A percentile compares a stretch with the other conserved stretches of the same genome.
Evolutionary conservation across 1,140 invertebrate species (phyloP).

Genomic region (Tetramorium alpestre): DNA sequence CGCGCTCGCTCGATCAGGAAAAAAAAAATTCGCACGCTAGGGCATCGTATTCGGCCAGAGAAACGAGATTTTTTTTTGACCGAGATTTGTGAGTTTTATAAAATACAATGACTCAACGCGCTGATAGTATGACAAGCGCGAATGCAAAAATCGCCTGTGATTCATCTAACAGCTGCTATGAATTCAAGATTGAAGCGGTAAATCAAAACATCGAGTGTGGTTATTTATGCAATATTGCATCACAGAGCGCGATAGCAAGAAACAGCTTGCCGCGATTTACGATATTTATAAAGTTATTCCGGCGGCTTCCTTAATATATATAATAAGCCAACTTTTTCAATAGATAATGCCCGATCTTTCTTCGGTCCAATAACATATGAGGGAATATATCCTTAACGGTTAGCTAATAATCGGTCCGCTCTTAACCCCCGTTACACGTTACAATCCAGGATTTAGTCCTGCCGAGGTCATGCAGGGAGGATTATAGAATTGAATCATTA

Average conservation of each 20-base stretch:
- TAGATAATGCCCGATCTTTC: conserved; percentile 1
- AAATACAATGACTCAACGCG: conserved; percentile 39
- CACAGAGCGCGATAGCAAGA: not conserved
- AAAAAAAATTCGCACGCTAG: not conserved
- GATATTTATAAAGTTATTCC: conserved; percentile 12
- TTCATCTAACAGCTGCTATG: conserved; percentile 49
- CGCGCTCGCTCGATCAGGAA: not conserved
- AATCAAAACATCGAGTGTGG: conserved; percentile 22
- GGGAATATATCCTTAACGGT: conserved; percentile 6
- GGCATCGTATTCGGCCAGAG: not conserved
- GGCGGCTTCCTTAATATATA: not conserved
- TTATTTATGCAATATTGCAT: conserved; percentile 50
- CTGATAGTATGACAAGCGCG: conserved; percentile 8
- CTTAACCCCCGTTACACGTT: conserved; percentile 10
- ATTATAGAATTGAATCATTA: conserved; percentile 38
- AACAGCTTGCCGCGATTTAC: not conserved
- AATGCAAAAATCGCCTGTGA: conserved; percentile 42
- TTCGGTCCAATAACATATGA: not conserved
- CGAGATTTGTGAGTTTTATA: conserved; percentile 31
- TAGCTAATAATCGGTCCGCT: conserved; percentile 16
- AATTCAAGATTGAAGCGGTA: conserved; percentile 34
- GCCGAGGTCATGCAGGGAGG: not conserved
- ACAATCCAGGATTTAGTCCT: not conserved
- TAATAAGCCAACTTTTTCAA: not conserved
- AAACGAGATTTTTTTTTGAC: not conserved